A percentile compares a stretch with the other conserved stretches of the same genome.
Conservation (phyloP, 2,113 vertebrate species). For the Carlito syrichta region DNA sequence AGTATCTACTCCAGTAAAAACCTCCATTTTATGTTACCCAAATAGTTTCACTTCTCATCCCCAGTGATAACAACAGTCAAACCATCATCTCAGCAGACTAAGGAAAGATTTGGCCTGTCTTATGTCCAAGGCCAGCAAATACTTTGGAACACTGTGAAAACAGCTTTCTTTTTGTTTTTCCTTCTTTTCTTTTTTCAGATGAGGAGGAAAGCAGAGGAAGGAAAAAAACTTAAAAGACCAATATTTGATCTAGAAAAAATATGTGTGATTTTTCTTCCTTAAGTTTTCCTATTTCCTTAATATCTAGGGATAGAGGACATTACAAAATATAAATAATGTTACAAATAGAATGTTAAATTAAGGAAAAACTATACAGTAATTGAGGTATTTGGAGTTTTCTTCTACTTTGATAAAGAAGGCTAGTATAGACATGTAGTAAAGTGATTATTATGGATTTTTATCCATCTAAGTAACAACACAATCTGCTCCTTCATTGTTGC, state of each 20-base stretch:
- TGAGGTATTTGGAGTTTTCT: not conserved
- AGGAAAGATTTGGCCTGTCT: slow-evolving; percentile 61
- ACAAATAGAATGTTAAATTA: not conserved
- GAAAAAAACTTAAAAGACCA: not conserved
- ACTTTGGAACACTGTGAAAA: slow-evolving; percentile 55
- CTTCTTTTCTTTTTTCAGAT: not conserved
- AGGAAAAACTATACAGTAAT: not conserved
- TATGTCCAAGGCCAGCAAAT: slow-evolving; percentile 59
- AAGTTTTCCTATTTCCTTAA: not conserved
- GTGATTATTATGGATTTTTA: slow-evolving; percentile 32
- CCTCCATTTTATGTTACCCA: slow-evolving; percentile 56
- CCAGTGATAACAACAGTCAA: slow-evolving; percentile 43
- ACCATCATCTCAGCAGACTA: slow-evolving; percentile 47
- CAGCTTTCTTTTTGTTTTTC: not conserved
- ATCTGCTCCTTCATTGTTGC: not conserved
- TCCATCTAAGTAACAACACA: slow-evolving; percentile 10
- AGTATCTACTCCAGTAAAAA: not conserved
- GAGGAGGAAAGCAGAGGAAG: not conserved
- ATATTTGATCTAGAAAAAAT: not conserved
- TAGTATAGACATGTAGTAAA: not conserved
- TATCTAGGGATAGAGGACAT: not conserved
- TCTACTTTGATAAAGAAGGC: not conserved
- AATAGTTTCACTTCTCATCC: slow-evolving; percentile 37
- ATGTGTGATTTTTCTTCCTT: not conserved
- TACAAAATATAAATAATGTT: not conserved